Percentiles rank a stretch among this genome's conserved stretches.
These are phyloP conservation scores for Temnothorax nylanderi DNA, from an alignment of 1,140 invertebrate genomes.

Conservation along the genomic window DNA sequence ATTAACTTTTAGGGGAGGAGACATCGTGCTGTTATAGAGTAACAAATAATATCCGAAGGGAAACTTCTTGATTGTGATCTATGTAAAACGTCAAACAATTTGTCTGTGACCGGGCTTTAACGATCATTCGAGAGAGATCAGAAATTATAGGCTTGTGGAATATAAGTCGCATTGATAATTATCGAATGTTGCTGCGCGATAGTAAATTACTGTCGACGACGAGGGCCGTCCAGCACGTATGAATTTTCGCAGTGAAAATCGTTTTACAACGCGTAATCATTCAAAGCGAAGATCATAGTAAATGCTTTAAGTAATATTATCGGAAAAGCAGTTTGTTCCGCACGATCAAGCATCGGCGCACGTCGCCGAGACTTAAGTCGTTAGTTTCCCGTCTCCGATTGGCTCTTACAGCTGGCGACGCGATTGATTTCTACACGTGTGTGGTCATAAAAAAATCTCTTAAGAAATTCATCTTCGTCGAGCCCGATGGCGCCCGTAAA, in stretches of 20 bases:
- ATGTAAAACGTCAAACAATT: neutral
- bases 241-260: constrained; percentile 44
- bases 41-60: neutral
- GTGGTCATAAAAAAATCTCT: constrained; percentile 38
- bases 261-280: constrained; percentile 44
- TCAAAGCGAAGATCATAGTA: constrained; percentile 43
- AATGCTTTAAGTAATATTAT: constrained; percentile 57
- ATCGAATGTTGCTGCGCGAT: constrained; percentile 46
- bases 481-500: constrained; percentile 13
- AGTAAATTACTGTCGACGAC: constrained; percentile 50
- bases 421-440: constrained; percentile 52
- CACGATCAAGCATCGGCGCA: constrained; percentile 51
- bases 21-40: neutral
- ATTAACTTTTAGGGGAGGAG: neutral
- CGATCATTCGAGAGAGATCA: constrained; percentile 25
- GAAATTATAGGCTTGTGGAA: constrained; percentile 36
- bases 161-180: constrained; percentile 48
- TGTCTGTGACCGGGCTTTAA: constrained; percentile 12
- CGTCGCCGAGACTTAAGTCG: constrained; percentile 14
- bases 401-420: constrained; percentile 31
- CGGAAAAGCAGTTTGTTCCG: constrained; percentile 65
- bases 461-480: constrained; percentile 44
- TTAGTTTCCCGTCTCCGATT: constrained; percentile 62
- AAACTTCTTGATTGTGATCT: constrained; percentile 22
- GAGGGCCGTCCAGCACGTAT: constrained; percentile 31